Evolutionary conservation across 2,888 invertebrate species (phyloP).

Genomic region (Rhamphomyia laevipes): DNA sequence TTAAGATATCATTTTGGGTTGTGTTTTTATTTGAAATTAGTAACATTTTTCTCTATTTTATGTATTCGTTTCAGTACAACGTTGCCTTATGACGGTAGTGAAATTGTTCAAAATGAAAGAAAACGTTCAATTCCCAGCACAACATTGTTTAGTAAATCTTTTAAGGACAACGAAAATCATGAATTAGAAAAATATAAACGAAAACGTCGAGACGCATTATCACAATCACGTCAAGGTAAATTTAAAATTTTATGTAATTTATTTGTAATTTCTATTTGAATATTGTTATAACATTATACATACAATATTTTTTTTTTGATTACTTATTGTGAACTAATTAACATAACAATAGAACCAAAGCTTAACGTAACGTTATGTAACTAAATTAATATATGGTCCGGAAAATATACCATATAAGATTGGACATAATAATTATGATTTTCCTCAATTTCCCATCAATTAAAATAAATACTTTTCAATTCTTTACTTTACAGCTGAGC

Average conservation of each 20-base stretch:
- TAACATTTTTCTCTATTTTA: not conserved
- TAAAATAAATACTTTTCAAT: not conserved
- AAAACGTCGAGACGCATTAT: constrained; percentile 5
- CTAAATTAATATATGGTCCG: no score
- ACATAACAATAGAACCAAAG: no score
- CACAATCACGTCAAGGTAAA: not conserved
- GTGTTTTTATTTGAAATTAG: not conserved
- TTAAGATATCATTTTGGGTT: not conserved
- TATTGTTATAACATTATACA: no score
- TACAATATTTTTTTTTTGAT: no score
- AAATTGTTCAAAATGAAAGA: constrained; percentile 11
- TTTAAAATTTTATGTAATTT: not conserved
- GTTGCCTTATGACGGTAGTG: constrained; percentile 12
- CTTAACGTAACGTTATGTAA: no score
- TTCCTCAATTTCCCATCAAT: no score
- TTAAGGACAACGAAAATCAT: not conserved
- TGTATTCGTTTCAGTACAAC: constrained; percentile 8
- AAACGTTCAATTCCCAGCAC: constrained; percentile 4
- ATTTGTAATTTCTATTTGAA: no score
- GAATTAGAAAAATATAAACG: not conserved
- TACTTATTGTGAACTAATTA: no score
- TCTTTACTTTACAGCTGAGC: constrained; percentile 25
- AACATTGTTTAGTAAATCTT: not conserved
- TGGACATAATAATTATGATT: no score
- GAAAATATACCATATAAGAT: no score